A percentile compares a stretch with the other conserved stretches of the same genome.
Evolutionary conservation across 2,888 invertebrate species (phyloP).

Genomic region (Tipula vernalis): DNA sequence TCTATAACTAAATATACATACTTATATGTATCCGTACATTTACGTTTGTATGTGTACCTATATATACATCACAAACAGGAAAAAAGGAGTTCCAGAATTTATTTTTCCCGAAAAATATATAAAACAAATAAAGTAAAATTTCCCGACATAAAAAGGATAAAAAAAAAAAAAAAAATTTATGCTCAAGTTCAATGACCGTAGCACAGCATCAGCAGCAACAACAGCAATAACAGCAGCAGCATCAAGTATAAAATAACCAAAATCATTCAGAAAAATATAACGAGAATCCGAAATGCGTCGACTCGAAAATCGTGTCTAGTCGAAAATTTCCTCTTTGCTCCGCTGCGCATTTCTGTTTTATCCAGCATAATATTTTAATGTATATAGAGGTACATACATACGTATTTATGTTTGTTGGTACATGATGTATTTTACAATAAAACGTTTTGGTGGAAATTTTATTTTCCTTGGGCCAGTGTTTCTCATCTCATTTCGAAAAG

Average conservation of each 20-base stretch:
- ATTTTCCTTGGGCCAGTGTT: neutral
- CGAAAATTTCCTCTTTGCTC: neutral
- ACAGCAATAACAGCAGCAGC: neutral
- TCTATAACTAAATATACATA: neutral
- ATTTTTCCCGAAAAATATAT: constrained; percentile 4
- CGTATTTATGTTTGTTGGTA: neutral
- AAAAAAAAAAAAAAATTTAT: neutral
- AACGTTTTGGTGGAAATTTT: neutral
- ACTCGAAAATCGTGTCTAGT: neutral
- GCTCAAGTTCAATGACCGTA: neutral
- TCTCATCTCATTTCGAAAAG: neutral
- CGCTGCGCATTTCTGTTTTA: neutral
- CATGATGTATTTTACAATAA: neutral
- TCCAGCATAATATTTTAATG: neutral
- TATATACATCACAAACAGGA: neutral
- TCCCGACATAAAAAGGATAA: neutral
- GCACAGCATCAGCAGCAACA: neutral
- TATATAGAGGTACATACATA: neutral
- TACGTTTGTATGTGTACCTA: neutral
- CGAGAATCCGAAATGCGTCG: neutral
- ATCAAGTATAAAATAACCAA: constrained; percentile 4
- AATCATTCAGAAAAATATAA: neutral
- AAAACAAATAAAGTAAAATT: neutral
- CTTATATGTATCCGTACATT: neutral
- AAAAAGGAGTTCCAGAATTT: neutral